Evolutionary conservation across 2,113 vertebrate species (phyloP), one percentile per base, ranked within the genome.

Genomic region (Galeopterus variegatus): DNA sequence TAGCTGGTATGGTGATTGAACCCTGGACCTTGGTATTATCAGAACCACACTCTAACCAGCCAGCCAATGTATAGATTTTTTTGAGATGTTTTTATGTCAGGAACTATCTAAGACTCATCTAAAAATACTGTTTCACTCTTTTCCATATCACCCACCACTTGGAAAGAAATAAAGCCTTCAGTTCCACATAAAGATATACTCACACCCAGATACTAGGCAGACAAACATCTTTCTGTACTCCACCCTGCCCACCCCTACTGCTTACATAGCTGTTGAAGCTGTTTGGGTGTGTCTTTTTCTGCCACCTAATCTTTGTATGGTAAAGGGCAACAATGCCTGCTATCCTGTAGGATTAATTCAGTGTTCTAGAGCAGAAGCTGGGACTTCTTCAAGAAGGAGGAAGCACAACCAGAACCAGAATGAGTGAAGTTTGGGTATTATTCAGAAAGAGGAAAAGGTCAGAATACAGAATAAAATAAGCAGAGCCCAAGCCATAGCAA

Each of bases 151-250:
- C 24, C 79, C 28, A 92, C 48, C 45, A 77, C 73, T 64, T 96
- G 31, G 67, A 28, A 54, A 69, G 62, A 94, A 94, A 95, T 26
- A 58, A 88, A 95, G 24, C 52, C 83, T 94, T 94, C 6, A 28
- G 56, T 91, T 85, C 45, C 83, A 79, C 31, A 21, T 41, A 77
- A 73, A 90, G 67, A 56, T 52, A 62, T 15, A 54, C 81, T 65
- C 70, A 95, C 90, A 70, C 95, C 93, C 97, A 95, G 94, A 97
- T 97, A 98, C 94, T 88, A 73, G 83, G 60, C 50, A 90, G 75
- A 95, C 95, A 96, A 21, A 96, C 77, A 89, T 60, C 94, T 85
- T 81, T 41, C 33, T 50, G 56, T 1, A 52, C 85, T 81, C 96
- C 76, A 54, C 96, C 94, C 85, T 79, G 56, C 87, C 90, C 77